Base-by-base conservation (phyloP, 2,888 invertebrate genomes). In the Carabus problematicus region DNA sequence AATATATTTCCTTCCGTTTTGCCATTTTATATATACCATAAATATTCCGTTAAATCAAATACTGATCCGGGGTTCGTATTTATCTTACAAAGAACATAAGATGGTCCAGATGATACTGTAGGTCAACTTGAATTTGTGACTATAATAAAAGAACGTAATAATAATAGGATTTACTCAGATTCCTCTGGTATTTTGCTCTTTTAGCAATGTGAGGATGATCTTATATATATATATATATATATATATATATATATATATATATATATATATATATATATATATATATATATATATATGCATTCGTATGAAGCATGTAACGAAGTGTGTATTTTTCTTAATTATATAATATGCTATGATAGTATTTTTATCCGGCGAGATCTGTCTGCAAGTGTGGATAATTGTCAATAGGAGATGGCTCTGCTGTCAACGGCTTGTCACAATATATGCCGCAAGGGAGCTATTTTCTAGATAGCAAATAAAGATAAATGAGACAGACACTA, bases 231-330 rank as follows among this genome's bases (percentile, higher is more conserved):
- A 11, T 49, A 49, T 49, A 49, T 49, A 11, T 49, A 8, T 49
- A 49, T 42, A 49, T 49, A 49, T 49, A 11, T 49, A 49, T 49
- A 49, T 49, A 49, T 49, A 49, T 49, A 49, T 49, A 49, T 49
- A 49, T 49, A 49, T 49, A 49, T 49, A 49, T 49, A 49, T 49
- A 49, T 49, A 49, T 49, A 49, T 49, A 49, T 49, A 49, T 49
- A 49, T 49, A 49, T 49, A 49, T 49, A 49, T 49, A 8, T 49
- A 49, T 49, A n/a, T n/a, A n/a, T n/a, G n/a, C n/a, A n/a, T n/a
- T n/a, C n/a, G n/a, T 45, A 45, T 12, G 45, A 12, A 14, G 45
- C 14, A 45, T 11, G n/a, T 45, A 12, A 52, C 18, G 16, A 52
- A n/a, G n/a, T 9, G 47, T 52, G 16, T 52, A 52, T 52, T 52